Evolutionary conservation across 2,797 vertebrate species (phyloP).

Genomic region (Liasis olivaceus): DNA sequence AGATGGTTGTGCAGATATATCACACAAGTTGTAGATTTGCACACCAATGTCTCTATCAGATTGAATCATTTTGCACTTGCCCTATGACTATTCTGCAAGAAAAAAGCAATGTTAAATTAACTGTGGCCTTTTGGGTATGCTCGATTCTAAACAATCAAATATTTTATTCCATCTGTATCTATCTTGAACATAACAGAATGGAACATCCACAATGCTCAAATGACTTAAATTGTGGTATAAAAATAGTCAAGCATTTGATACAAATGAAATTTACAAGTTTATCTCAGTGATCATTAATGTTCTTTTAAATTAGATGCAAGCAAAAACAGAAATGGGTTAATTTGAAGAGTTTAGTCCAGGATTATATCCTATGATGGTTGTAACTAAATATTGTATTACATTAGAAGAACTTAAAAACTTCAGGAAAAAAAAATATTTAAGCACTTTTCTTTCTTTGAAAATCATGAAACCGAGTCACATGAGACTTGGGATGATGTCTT

Average conservation of each 20-base stretch:
- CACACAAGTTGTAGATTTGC: background rate
- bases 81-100: background rate
- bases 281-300: background rate
- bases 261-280: background rate
- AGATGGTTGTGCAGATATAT: constrained; percentile 19
- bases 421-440: background rate
- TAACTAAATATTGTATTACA: background rate
- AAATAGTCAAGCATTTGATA: background rate
- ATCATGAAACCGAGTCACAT: background rate
- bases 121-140: constrained; percentile 51
- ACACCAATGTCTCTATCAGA: background rate
- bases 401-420: background rate
- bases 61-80: background rate
- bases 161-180: constrained; percentile 1
- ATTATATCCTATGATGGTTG: background rate
- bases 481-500: background rate
- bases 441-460: background rate
- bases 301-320: background rate
- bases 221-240: background rate
- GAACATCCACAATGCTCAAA: background rate
- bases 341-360: background rate
- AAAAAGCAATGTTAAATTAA: constrained; percentile 53
- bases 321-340: background rate
- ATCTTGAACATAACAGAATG: background rate
- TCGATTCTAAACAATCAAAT: constrained; percentile 42